phyloP scores from a whole-genome alignment of 2,113 vertebrate genomes.

The Semnopithecus entellus region DNA sequence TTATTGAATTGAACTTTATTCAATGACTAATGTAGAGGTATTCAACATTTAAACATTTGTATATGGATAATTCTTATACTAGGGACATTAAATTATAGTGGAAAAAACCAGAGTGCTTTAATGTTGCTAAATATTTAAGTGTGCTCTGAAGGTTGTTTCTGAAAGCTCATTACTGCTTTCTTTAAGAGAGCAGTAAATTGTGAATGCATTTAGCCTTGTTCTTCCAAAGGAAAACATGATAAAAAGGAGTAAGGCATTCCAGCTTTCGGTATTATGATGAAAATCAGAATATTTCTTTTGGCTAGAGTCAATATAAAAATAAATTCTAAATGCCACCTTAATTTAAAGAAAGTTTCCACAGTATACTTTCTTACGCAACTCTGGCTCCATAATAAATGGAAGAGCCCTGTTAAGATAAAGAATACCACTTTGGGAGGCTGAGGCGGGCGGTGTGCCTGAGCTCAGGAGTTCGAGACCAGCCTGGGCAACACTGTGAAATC shows the following conservation, averaged over 20 bases:
- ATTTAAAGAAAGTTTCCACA: not conserved
- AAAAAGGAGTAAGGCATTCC: not conserved
- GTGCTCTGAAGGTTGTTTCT: conserved; percentile 43
- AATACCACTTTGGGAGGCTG: not conserved
- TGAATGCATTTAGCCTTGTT: conserved; percentile 41
- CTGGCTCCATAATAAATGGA: not conserved
- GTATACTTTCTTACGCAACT: not conserved
- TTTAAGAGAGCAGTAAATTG: conserved; percentile 58
- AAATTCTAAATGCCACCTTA: not conserved
- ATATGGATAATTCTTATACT: conserved; percentile 17
- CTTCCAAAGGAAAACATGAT: conserved; percentile 52
- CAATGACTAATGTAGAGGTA: not conserved
- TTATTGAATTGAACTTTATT: conserved; percentile 31
- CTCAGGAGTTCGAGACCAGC: no score
- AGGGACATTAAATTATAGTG: conserved; percentile 31
- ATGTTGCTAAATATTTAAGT: conserved; percentile 54
- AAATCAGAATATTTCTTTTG: conserved; percentile 25
- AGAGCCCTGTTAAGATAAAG: not conserved
- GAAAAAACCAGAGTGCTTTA: conserved; percentile 35
- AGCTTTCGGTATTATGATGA: not conserved
- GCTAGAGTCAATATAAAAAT: not conserved
- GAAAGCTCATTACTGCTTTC: conserved; percentile 50
- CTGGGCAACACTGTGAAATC: no score
- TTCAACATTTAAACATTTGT: conserved; percentile 40
- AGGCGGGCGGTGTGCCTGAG: no score